Evolutionary conservation across 53 echinoderm and acorn worm genomes (phyloP).

Genomic region (Paracentrotus lividus): DNA sequence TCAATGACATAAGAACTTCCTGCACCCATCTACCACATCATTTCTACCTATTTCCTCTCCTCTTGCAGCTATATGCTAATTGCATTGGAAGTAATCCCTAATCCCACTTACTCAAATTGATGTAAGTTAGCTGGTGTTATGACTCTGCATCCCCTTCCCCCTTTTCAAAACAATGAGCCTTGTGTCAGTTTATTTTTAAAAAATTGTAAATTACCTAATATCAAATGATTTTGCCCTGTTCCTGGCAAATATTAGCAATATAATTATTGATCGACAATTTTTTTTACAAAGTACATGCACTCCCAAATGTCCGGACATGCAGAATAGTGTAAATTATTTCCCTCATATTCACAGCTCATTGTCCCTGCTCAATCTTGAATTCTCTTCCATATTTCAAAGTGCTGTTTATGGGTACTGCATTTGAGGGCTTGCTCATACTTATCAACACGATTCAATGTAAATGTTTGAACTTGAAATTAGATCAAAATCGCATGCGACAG

Average conservation of each 20-base stretch:
- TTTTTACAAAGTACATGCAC: no score
- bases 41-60: slow-evolving; percentile 42
- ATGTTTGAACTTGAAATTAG: not conserved
- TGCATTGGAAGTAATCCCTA: not conserved
- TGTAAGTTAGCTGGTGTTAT: not conserved
- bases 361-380: not conserved
- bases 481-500: not conserved
- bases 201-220: no score
- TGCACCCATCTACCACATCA: slow-evolving; percentile 22
- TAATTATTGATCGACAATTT: no score
- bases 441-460: not conserved
- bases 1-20: slow-evolving; percentile 64
- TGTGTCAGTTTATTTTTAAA: no score
- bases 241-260: not conserved
- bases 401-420: not conserved
- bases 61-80: slow-evolving; percentile 41
- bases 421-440: not conserved
- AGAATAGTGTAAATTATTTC: no score
- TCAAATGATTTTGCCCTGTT: not conserved
- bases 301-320: no score
- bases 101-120: slow-evolving; percentile 46
- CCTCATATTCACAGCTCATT: not conserved
- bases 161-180: no score
- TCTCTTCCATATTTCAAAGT: not conserved
- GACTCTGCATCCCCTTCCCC: not conserved